A percentile compares a stretch with the other conserved stretches of the same genome.
phyloP scores from a whole-genome alignment of 2,113 vertebrate genomes.

The Chascanopsetta lugubris region DNA sequence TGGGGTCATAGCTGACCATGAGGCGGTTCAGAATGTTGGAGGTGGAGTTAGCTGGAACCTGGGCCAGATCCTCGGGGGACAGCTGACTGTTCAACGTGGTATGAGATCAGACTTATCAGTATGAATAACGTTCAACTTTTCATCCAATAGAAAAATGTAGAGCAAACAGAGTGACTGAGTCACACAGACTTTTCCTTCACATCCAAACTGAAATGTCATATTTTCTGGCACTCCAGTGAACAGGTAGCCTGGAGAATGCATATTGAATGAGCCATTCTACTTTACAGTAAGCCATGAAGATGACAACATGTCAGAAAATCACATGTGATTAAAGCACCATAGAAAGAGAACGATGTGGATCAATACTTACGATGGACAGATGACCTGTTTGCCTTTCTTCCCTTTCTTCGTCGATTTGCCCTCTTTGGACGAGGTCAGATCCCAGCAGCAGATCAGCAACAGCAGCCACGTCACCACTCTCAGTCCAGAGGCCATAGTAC shows the following conservation, averaged over 20 bases:
- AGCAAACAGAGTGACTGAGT: not conserved
- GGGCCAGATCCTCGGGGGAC: constrained; percentile 91
- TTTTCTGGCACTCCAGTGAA: too few relatives aligned
- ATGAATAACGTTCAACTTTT: too few relatives aligned
- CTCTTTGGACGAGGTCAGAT: constrained; percentile 55
- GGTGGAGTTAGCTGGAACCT: constrained; percentile 92
- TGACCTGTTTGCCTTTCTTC: constrained; percentile 79
- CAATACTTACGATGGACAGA: constrained; percentile 80
- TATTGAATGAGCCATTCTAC: too few relatives aligned
- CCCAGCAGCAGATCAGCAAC: constrained; percentile 58
- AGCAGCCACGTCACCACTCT: constrained; percentile 54
- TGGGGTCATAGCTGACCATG: constrained; percentile 91
- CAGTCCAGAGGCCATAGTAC: constrained; percentile 55
- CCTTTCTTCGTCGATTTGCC: constrained; percentile 75
- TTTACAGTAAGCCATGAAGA: too few relatives aligned
- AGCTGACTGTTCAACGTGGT: constrained; percentile 82
- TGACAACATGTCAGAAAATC: too few relatives aligned
- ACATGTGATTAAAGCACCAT: too few relatives aligned
- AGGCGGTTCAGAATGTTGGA: constrained; percentile 96
- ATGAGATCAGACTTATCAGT: too few relatives aligned
- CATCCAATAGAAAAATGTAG: too few relatives aligned
- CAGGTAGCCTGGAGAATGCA: too few relatives aligned
- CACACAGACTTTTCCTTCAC: not conserved
- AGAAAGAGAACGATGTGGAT: not conserved
- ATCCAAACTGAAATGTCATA: too few relatives aligned